phyloP scores from a whole-genome alignment of 2,888 invertebrate genomes.

The Crocallis elinguaria region DNA sequence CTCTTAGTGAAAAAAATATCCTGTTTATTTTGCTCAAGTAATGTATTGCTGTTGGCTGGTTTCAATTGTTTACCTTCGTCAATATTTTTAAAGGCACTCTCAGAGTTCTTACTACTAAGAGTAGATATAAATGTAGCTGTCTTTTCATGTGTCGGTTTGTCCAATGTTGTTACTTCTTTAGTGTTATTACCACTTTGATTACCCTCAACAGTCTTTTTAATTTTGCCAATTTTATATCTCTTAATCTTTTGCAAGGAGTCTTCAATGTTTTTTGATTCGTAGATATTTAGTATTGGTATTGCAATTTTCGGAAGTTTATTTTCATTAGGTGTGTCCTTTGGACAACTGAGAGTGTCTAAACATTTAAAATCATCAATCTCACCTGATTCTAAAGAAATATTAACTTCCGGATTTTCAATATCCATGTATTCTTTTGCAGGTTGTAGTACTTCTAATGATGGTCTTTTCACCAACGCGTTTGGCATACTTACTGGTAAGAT shows the following conservation, averaged over 20 bases:
- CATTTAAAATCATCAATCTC: slow-evolving; percentile 44
- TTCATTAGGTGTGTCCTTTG: slow-evolving; percentile 18
- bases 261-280: slow-evolving; percentile 18
- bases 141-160: slow-evolving; percentile 8
- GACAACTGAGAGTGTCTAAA: slow-evolving; percentile 12
- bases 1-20: neutral
- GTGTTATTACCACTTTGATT: slow-evolving; percentile 12
- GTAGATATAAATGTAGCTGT: neutral
- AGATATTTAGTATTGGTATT: slow-evolving; percentile 8
- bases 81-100: neutral
- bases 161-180: slow-evolving; percentile 10
- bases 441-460: slow-evolving; percentile 32
- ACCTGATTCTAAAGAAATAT: slow-evolving; percentile 54
- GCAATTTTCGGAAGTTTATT: neutral
- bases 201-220: slow-evolving; percentile 23
- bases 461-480: slow-evolving; percentile 46
- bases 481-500: slow-evolving; percentile 51
- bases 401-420: slow-evolving; percentile 48
- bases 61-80: slow-evolving; percentile 3
- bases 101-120: neutral
- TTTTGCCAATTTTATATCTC: slow-evolving; percentile 49
- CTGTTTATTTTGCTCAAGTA: neutral
- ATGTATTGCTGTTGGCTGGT: neutral
- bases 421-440: slow-evolving; percentile 51
- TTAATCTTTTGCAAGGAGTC: slow-evolving; percentile 11